Evolutionary conservation across 2,888 invertebrate species (phyloP), one percentile per base, ranked within the genome.

Genomic region (Patella ulyssiponensis): DNA sequence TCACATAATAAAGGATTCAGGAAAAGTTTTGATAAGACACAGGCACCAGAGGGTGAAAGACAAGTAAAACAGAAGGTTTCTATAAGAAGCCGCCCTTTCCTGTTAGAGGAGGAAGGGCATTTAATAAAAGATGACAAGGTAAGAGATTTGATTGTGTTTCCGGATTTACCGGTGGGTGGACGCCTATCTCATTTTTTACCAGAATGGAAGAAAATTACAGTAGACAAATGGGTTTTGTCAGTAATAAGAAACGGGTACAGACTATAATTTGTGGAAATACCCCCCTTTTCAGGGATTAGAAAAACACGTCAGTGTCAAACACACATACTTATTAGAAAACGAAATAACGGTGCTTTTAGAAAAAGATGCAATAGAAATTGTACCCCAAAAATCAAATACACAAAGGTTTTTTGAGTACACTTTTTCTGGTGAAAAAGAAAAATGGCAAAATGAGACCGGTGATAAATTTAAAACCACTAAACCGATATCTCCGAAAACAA

Each of bases 391-490:
- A 15, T 1, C 27, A 81, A 53, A 70, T 44, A 4, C 71, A 77
- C 4, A 12, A 15, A 73, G 80, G 82, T 79, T 82, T 81, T 58
- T 82, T 80, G 80, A 80, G 80, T 69, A 79, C 82, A 20, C 73
- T 79, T 77, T 81, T 81, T 74, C 74, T 78, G 44, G 78, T 77
- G 23, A 56, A 56, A 53, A 79, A 81, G 58, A 78, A 79, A 71
- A 75, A 56, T 17, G 72, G 58, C n/a, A 5, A 58, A 17, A 17
- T 58, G 58, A 17, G 58, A n/a, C 58, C 58, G 17, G 58, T 58
- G 77, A 78, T 80, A 71, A 81, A 80, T 64, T 71, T 78, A 14
- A 81, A 73, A 69, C 82, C 80, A 44, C 81, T 82, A 69, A 82
- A 82, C 75, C 23, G 54, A 77, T 82, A 82, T 78, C 79, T 82